Percentiles rank a stretch among this genome's conserved stretches.
Conservation (phyloP, 2,113 vertebrate species). For the Kryptolebias marmoratus region DNA sequence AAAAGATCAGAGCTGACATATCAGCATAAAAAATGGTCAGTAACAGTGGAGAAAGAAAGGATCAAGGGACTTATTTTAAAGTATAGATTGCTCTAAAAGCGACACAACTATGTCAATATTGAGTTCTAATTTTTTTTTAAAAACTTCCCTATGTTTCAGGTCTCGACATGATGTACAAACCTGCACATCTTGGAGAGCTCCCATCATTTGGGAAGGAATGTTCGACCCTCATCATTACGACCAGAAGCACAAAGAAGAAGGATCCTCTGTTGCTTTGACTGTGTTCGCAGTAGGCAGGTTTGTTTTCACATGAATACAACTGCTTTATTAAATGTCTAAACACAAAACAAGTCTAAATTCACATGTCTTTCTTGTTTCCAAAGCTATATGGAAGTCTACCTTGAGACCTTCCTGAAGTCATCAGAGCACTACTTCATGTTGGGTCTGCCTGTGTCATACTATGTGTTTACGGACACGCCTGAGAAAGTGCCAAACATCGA, state of each 20-base stretch:
- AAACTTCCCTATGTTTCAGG: constrained; percentile 29
- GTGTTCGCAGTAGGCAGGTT: constrained; percentile 86
- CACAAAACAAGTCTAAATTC: background rate
- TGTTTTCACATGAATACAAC: constrained; percentile 14
- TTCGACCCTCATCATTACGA: constrained; percentile 73
- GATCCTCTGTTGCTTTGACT: constrained; percentile 80
- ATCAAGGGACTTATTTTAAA: no score
- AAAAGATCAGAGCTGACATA: no score
- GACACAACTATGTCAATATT: no score
- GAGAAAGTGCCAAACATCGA: constrained; percentile 58
- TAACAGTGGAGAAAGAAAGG: no score
- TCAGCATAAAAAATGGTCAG: no score
- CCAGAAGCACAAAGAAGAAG: constrained; percentile 47
- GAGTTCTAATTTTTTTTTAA: background rate
- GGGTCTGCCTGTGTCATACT: constrained; percentile 79
- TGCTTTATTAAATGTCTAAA: background rate
- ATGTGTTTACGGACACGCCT: constrained; percentile 80
- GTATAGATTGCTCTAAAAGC: no score
- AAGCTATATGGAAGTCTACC: constrained; percentile 78
- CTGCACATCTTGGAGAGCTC: constrained; percentile 82
- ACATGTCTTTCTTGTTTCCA: background rate
- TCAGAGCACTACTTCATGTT: constrained; percentile 82
- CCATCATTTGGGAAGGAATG: constrained; percentile 83
- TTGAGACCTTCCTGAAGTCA: constrained; percentile 73
- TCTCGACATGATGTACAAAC: constrained; percentile 77